Evolutionary conservation across 2,888 invertebrate species (phyloP).

Genomic region (Frankliniella intonsa): DNA sequence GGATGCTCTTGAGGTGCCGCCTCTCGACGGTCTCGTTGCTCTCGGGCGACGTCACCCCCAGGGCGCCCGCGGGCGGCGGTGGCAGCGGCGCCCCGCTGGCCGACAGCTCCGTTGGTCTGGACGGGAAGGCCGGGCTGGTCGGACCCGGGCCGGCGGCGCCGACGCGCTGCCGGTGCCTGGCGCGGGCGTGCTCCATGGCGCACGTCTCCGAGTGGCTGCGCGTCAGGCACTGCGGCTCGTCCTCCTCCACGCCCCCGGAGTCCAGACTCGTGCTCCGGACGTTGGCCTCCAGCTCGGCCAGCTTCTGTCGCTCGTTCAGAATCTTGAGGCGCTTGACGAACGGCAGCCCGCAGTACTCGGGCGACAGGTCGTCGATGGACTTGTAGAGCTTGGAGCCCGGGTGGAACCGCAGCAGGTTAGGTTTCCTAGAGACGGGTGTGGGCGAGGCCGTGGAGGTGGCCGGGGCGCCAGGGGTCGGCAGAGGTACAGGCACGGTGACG

Average conservation of each 20-base stretch:
- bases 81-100: constrained; percentile 13
- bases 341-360: constrained; percentile 79
- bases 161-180: constrained; percentile 33
- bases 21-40: constrained; percentile 80
- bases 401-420: constrained; percentile 4
- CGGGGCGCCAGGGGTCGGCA: constrained; percentile 31
- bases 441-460: constrained; percentile 31
- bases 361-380: constrained; percentile 81
- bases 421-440: constrained; percentile 28
- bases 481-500: neutral
- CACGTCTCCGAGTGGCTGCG: constrained; percentile 78
- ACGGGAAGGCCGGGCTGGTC: neutral
- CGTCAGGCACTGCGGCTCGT: constrained; percentile 54
- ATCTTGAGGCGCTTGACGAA: constrained; percentile 86
- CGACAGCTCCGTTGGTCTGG: constrained; percentile 2
- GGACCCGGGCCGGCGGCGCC: neutral
- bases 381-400: constrained; percentile 50
- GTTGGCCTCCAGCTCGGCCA: constrained; percentile 65
- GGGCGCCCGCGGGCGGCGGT: neutral
- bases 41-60: constrained; percentile 49
- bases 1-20: constrained; percentile 74
- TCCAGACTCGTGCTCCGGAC: constrained; percentile 79
- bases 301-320: constrained; percentile 78
- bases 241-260: constrained; percentile 58
- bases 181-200: constrained; percentile 58